phyloP scores from a whole-genome alignment of 1,140 invertebrate genomes.

The Reticulitermes speratus region DNA sequence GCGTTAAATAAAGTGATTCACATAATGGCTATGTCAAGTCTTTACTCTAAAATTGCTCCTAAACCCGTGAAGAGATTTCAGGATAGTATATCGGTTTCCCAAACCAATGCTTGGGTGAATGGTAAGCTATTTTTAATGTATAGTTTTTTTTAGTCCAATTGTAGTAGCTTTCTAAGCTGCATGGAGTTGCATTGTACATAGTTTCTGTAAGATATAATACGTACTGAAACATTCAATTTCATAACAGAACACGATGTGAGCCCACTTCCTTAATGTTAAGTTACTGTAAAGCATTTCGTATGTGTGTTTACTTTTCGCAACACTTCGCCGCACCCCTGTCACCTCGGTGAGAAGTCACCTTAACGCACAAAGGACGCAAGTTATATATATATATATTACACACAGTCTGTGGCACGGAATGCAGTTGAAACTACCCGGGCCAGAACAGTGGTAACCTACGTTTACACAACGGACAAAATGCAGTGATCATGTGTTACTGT shows the following conservation, averaged over 20 bases:
- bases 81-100: conserved; percentile 70
- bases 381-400: too few species aligned
- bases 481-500: too few species aligned
- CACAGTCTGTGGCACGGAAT: too few species aligned
- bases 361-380: too few species aligned
- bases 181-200: not conserved
- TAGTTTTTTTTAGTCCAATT: not conserved
- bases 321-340: not conserved
- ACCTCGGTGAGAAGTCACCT: too few species aligned
- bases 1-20: not conserved
- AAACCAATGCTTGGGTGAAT: conserved; percentile 81
- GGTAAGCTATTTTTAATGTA: conserved; percentile 57
- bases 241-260: not conserved
- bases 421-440: too few species aligned
- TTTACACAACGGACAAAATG: too few species aligned
- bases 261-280: not conserved
- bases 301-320: not conserved
- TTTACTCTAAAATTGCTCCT: conserved; percentile 68
- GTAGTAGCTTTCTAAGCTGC: not conserved
- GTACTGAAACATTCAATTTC: not conserved
- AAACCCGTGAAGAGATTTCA: conserved; percentile 67
- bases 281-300: not conserved
- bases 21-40: conserved; percentile 85
- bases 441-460: too few species aligned
- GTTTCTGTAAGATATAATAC: not conserved